phyloP scores from a whole-genome alignment of 1,140 invertebrate species.

The Atta cephalotes region DNA sequence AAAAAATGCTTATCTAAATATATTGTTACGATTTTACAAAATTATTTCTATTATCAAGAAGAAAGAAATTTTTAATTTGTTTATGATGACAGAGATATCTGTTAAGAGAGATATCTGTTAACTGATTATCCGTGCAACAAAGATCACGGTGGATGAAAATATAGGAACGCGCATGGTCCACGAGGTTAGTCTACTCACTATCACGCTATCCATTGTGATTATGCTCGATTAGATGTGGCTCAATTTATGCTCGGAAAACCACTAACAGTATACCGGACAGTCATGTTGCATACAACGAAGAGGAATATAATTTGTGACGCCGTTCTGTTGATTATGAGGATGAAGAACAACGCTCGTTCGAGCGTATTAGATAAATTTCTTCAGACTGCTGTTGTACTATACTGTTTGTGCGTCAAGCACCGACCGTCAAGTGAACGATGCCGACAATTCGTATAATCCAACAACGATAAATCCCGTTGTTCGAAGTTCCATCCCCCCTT shows the following conservation, averaged over 20 bases:
- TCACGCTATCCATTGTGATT: conserved; percentile 76
- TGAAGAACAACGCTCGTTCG: background rate
- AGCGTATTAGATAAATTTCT: background rate
- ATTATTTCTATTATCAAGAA: background rate
- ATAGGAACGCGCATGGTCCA: background rate
- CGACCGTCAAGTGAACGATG: background rate
- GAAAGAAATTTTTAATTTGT: background rate
- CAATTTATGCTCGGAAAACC: conserved; percentile 56
- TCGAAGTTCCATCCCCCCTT: conserved; percentile 28
- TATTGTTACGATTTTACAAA: background rate
- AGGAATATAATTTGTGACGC: background rate
- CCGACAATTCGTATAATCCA: conserved; percentile 5
- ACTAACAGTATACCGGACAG: conserved; percentile 11
- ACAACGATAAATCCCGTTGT: conserved; percentile 27
- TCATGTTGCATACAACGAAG: conserved; percentile 47
- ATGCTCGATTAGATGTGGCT: conserved; percentile 29
- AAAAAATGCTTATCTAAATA: background rate
- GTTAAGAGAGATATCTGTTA: conserved; percentile 13
- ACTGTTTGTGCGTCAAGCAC: background rate
- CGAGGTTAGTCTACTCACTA: conserved; percentile 73
- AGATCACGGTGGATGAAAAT: background rate
- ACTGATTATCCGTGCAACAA: background rate
- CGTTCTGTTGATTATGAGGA: background rate
- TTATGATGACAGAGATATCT: background rate
- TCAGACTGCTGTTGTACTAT: background rate